Evolutionary conservation across 1,140 invertebrate species (phyloP).

Genomic region (Hydropsyche tenuis): DNA sequence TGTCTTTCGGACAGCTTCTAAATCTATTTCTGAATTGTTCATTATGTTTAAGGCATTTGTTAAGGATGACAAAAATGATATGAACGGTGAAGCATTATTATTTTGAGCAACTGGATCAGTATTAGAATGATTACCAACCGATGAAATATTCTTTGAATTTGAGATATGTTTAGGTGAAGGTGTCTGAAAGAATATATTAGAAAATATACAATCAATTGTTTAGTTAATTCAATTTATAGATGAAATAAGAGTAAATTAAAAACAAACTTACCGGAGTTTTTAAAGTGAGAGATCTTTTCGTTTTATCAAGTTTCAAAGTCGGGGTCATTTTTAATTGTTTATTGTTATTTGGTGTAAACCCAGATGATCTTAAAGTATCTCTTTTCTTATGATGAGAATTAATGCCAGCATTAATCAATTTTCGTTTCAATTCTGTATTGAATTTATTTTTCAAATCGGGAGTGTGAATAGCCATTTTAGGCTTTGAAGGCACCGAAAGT

Average conservation of each 20-base stretch:
- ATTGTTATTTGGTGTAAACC: too few relatives aligned
- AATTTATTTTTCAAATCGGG: too few relatives aligned
- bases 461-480: too few relatives aligned
- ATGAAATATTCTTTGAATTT: neutral
- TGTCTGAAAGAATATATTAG: neutral
- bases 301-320: too few relatives aligned
- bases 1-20: conserved; percentile 31
- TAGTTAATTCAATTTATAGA: neutral
- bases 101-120: neutral
- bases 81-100: neutral
- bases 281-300: neutral
- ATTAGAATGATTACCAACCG: neutral
- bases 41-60: conserved; percentile 37
- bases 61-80: conserved; percentile 26
- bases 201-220: neutral
- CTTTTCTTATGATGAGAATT: too few relatives aligned
- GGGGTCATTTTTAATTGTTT: too few relatives aligned
- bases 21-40: conserved; percentile 30
- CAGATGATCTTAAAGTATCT: too few relatives aligned
- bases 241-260: neutral
- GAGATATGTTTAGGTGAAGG: neutral
- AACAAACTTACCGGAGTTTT: neutral
- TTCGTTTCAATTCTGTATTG: too few relatives aligned
- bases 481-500: too few relatives aligned
- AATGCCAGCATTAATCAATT: too few relatives aligned